Evolutionary conservation across 2,113 vertebrate genomes (phyloP).

Genomic region (Tor tambroides): DNA sequence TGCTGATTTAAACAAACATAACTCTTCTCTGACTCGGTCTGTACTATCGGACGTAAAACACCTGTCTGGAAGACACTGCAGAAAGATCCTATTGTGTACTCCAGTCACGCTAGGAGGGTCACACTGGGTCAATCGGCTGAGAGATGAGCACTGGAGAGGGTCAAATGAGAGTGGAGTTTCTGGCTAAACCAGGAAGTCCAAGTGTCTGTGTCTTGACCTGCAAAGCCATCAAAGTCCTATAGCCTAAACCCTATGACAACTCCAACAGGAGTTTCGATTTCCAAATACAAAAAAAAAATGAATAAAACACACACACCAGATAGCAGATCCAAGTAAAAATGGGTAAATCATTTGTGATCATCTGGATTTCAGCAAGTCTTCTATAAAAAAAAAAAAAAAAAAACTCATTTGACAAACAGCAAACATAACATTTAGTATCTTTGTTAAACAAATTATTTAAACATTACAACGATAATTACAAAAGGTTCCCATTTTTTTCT

Average conservation of each 20-base stretch:
- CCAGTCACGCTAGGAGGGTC: background rate
- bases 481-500: background rate
- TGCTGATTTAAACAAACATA: conserved; percentile 20
- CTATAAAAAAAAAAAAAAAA: too few relatives aligned
- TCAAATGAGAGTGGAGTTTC: conserved; percentile 20
- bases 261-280: background rate
- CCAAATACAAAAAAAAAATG: background rate
- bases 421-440: background rate
- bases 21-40: background rate
- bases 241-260: background rate
- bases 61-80: background rate
- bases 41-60: background rate
- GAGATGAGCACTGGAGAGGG: background rate
- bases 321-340: background rate
- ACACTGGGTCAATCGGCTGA: background rate
- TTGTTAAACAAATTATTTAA: background rate
- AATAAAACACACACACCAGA: background rate
- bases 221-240: background rate
- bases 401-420: background rate
- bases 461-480: background rate
- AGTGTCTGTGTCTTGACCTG: conserved; percentile 1
- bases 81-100: background rate
- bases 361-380: background rate
- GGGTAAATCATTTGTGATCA: background rate
- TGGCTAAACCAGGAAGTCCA: conserved; percentile 17